phyloP scores from a whole-genome alignment of 1,140 invertebrate species.

The Eumeta japonica region DNA sequence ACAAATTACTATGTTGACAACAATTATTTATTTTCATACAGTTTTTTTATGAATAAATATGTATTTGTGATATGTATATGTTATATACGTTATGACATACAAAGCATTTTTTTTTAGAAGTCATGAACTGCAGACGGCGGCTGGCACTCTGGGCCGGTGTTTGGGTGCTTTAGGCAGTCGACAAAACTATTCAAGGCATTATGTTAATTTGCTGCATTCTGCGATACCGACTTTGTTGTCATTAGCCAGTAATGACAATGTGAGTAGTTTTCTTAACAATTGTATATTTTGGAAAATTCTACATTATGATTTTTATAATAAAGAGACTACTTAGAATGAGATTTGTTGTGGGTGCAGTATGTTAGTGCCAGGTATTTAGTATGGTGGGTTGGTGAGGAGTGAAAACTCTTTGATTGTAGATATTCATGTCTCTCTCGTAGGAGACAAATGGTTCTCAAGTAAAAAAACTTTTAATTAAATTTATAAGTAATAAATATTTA shows the following conservation, averaged over 20 bases:
- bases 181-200: conserved; percentile 43
- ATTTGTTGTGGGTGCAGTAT: neutral
- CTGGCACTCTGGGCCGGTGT: conserved; percentile 44
- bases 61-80: neutral
- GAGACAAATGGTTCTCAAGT: no score
- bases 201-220: conserved; percentile 41
- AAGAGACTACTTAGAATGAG: neutral
- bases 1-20: no score
- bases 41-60: conserved; percentile 2
- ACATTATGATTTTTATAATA: conserved; percentile 2
- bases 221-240: conserved; percentile 41
- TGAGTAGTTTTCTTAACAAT: no score
- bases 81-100: neutral
- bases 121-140: conserved; percentile 46
- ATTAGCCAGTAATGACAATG: conserved; percentile 49
- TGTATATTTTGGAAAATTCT: conserved; percentile 3
- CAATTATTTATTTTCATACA: no score
- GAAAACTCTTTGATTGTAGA: no score
- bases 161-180: conserved; percentile 44
- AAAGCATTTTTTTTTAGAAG: conserved; percentile 27
- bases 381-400: no score
- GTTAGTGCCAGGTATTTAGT: no score
- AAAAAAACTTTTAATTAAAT: no score
- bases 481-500: no score
- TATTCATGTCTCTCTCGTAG: no score